Evolutionary conservation across 2,113 vertebrate genomes (phyloP).

Genomic region (Psammodynastes pulverulentus): DNA sequence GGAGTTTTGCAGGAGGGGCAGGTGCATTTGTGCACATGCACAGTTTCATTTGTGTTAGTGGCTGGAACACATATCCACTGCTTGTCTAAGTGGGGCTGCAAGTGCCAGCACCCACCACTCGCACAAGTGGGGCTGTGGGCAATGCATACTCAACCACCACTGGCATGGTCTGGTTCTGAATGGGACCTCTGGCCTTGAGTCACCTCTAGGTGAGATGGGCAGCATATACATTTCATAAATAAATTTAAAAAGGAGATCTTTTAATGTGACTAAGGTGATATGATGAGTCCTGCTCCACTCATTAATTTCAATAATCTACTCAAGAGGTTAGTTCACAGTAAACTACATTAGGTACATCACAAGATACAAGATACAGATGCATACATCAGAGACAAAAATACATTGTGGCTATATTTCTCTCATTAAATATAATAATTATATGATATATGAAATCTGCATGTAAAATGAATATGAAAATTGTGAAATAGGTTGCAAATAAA

Average conservation of each 20-base stretch:
- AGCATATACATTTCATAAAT: neutral
- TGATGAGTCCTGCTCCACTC: neutral
- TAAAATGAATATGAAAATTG: neutral
- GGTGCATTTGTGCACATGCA: fast-evolving
- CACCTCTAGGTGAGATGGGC: neutral
- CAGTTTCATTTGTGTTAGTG: neutral
- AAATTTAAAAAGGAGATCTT: neutral
- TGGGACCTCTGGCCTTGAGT: too few species aligned
- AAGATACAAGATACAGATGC: neutral
- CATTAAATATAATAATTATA: neutral
- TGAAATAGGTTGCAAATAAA: neutral
- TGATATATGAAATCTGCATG: neutral
- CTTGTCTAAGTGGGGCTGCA: neutral
- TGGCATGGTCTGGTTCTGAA: too few species aligned
- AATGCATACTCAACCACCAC: too few species aligned
- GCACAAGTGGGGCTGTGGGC: too few species aligned
- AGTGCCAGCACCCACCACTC: neutral
- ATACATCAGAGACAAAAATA: neutral
- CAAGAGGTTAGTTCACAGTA: neutral
- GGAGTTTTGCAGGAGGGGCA: neutral
- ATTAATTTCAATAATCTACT: neutral
- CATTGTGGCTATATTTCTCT: neutral
- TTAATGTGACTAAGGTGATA: neutral
- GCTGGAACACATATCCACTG: fast-evolving
- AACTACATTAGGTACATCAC: neutral